Base-by-base conservation (phyloP, 2,797 vertebrate genomes). In the Orestias chungarensis region DNA sequence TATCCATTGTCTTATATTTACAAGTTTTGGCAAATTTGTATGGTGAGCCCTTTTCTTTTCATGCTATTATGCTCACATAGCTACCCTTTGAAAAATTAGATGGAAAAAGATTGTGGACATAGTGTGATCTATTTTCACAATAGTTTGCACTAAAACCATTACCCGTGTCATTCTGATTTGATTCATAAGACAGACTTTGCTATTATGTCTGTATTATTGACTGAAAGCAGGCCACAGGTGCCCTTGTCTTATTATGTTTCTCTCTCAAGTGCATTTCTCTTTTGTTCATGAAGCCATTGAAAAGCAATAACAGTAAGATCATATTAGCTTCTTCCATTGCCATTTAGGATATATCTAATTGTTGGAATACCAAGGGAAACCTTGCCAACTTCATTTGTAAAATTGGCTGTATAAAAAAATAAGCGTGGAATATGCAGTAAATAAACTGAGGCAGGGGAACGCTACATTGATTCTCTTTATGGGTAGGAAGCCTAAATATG, bases 291-390 rank as follows among this genome's bases (percentile, higher is more conserved):
- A 89, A 86, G 79, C 82, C 80, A 87, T 88, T 40, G 82, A 86
- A 91, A 87, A 88, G 85, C 87, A 91, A 93, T 92, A 92, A 91
- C 82, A 72, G 77, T 86, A 83, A 82, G 78, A 85, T 89, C 74
- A 81, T 83, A 88, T 89, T 91, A 86, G 79, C 71, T 82, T 76
- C 75, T 88, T 85, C 82, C 65, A 73, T 76, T 78, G 80, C 84
- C 77, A 78, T 89, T 90, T 89, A 83, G 71, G 73, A 82, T 74
- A 70, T 75, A 83, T 88, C 59, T 89, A 86, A 89, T 86, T 86
- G 82, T 74, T 69, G 73, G 78, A 89, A 83, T 83, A 73, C 84
- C 87, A 23, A 68, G 84, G 82, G 86, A 82, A 83, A 75, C 81
- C 66, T 71, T 71, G 68, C 71, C 65, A 77, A 64, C 67, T 86